Base-by-base conservation (phyloP, 2,113 vertebrate species). In the Platycercus adscitus region DNA sequence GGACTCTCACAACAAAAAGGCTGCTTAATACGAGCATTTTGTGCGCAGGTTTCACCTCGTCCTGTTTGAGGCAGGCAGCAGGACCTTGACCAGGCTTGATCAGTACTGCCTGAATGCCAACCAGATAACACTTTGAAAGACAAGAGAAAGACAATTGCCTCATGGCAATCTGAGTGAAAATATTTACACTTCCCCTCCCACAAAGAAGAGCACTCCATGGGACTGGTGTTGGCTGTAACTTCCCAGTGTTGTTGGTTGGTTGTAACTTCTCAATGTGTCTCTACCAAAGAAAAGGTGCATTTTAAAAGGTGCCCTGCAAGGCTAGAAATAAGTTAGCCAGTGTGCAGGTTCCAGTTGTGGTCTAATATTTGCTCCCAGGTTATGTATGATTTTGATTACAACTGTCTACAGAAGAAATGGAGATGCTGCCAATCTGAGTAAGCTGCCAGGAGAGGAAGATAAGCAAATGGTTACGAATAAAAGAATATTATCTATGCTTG, bases 391-490 rank as follows among this genome's bases (percentile, higher is more conserved):
- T 95, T 89, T 83, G 63, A 77, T 50, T 88, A 77, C 49, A 70
- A 66, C n/a, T 69, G 28, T 49, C 79, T 86, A 20, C 50, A 90
- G 71, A 88, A 86, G 60, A 91, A 94, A 58, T 23, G 35, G 75
- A 93, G 64, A 90, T 25, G 33, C 20, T 88, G 79, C 68, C 69
- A 78, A 60, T 63, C 69, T 76, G 28, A 71, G 23, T 43, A 95
- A 92, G 49, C 78, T 56, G 66, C 46, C 58, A 64, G 55, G 21
- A 39, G 86, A 81, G 29, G 49, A 68, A 92, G 60, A 78, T 37
- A 86, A 91, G 73, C 90, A 88, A 41, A 46, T 5, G 25, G 52
- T 72, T 84, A 53, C 20, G 77, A 95, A 88, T 83, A 91, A 94
- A 86, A 93, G 24, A 70, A 35, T 86, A 73, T 68, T 86, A 90